These are phyloP conservation scores for Spongilla lacustris DNA, from an alignment of 37 sponge, comb jelly and placozoan genomes.

Conservation along the genomic window DNA sequence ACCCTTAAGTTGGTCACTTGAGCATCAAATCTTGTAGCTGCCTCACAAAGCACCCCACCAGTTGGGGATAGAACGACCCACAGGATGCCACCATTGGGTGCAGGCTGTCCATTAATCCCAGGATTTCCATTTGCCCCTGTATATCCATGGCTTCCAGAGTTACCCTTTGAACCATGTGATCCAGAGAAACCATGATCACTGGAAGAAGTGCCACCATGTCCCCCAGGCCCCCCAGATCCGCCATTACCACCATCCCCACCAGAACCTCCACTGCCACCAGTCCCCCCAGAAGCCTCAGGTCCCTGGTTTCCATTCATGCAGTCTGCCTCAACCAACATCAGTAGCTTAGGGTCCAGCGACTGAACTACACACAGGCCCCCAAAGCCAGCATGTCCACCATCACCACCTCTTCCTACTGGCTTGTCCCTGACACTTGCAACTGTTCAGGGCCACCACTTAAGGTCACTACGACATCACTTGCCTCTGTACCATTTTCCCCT, in stretches of 20 bases:
- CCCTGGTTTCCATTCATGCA: conserved; percentile 57
- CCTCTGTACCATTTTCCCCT: conserved; percentile 71
- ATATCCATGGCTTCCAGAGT: conserved; percentile 32
- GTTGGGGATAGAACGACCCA: conserved; percentile 58
- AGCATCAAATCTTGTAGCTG: conserved; percentile 66
- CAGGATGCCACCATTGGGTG: conserved; percentile 56
- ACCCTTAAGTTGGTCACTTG: conserved; percentile 42
- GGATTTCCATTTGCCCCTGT: conserved; percentile 36
- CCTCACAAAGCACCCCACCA: conserved; percentile 56
- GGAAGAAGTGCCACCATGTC: conserved; percentile 30
- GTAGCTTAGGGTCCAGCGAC: conserved; percentile 47
- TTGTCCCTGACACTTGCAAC: conserved; percentile 53
- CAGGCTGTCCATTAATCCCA: conserved; percentile 52
- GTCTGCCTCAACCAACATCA: conserved; percentile 74
- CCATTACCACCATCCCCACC: conserved; percentile 71
- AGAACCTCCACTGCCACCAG: conserved; percentile 60
- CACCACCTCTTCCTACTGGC: conserved; percentile 58
- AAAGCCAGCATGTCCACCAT: conserved; percentile 68
- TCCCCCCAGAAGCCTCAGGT: conserved; percentile 47
- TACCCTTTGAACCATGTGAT: conserved; percentile 23
- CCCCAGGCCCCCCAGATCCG: conserved; percentile 61
- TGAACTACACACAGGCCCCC: conserved; percentile 68
- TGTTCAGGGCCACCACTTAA: conserved; percentile 55
- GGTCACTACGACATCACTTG: conserved; percentile 71
- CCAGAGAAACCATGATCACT: conserved; percentile 43